phyloP scores from a whole-genome alignment of 2,888 invertebrate genomes.

The Rhagophthalmus giganteus region DNA sequence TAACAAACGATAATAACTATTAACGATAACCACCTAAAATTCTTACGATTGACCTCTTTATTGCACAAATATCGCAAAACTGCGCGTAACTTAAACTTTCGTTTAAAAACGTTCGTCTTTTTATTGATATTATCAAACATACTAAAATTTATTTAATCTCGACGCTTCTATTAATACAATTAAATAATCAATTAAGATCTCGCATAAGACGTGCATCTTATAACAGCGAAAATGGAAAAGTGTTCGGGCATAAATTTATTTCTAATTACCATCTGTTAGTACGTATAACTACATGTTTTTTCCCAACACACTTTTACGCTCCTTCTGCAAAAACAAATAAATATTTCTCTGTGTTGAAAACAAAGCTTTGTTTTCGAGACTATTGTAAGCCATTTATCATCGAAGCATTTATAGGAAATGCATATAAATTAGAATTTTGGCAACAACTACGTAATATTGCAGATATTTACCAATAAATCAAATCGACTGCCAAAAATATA shows the following conservation, averaged over 20 bases:
- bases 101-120: too few relatives aligned
- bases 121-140: too few relatives aligned
- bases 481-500: conserved; percentile 11
- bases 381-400: not conserved
- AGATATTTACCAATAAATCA: conserved; percentile 17
- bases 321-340: not conserved
- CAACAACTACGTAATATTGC: conserved; percentile 7
- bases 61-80: conserved; percentile 16
- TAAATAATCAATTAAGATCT: too few relatives aligned
- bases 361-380: not conserved
- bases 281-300: too few relatives aligned
- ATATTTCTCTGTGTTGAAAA: not conserved
- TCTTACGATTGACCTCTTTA: conserved; percentile 13
- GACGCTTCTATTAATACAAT: too few relatives aligned
- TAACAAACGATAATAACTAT: not conserved
- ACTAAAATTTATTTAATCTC: not conserved
- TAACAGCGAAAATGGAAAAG: too few relatives aligned
- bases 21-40: conserved; percentile 12
- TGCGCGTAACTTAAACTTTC: not conserved
- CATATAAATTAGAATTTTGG: conserved; percentile 16
- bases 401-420: not conserved
- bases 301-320: not conserved
- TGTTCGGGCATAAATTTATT: too few relatives aligned
- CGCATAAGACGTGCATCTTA: too few relatives aligned
- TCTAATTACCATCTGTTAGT: not conserved